phyloP scores from a whole-genome alignment of 2,797 vertebrate species.

The Rhinichthys osculus region DNA sequence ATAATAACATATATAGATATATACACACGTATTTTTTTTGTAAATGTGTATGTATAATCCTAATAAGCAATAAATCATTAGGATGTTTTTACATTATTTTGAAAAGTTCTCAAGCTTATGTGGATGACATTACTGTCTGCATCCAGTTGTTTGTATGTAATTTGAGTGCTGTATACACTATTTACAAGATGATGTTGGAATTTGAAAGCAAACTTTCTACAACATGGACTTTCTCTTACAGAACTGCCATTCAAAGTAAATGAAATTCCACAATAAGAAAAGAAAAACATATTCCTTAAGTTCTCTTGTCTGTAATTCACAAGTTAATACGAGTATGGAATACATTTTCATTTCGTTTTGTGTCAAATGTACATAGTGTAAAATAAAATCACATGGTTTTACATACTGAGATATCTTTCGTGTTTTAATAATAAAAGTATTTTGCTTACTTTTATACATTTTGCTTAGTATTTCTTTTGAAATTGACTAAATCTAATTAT shows the following conservation, averaged over 20 bases:
- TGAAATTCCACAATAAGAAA: neutral
- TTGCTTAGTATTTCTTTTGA: neutral
- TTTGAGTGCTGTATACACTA: conserved; percentile 26
- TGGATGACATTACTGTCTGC: neutral
- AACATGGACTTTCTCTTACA: neutral
- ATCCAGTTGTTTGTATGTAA: conserved; percentile 1
- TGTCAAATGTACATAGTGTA: conserved; percentile 62
- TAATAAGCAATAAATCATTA: conserved; percentile 41
- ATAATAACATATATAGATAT: conserved; percentile 37
- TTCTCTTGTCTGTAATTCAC: conserved; percentile 46
- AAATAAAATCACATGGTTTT: conserved; percentile 65
- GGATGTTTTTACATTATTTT: conserved; percentile 10
- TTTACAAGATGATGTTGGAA: neutral
- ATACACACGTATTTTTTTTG: conserved; percentile 14
- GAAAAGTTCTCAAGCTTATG: neutral
- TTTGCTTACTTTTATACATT: neutral
- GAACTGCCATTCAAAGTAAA: neutral
- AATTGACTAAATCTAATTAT: neutral
- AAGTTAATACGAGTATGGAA: conserved; percentile 63
- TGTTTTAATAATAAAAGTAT: neutral
- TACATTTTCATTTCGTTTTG: neutral
- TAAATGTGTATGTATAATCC: conserved; percentile 33
- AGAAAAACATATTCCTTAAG: too few species aligned
- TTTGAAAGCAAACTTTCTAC: neutral
- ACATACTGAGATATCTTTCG: neutral